Percentiles rank a stretch among this genome's conserved stretches.
These are phyloP conservation scores for Tortricodes alternella DNA, from an alignment of 2,888 invertebrate genomes.

Conservation along the genomic window DNA sequence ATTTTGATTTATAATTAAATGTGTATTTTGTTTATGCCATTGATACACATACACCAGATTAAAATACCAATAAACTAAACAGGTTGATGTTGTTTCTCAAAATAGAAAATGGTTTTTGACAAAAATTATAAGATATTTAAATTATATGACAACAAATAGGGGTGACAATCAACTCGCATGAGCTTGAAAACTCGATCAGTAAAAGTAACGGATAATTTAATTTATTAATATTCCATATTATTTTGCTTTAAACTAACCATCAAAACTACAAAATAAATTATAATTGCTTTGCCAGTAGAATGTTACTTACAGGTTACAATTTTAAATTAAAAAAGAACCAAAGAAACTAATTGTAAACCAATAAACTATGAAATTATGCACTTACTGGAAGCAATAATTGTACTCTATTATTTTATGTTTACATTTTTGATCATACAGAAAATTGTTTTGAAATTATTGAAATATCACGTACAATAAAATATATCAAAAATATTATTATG, in stretches of 20 bases:
- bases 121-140: too few species aligned
- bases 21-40: background rate
- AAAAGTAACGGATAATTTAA: too few species aligned
- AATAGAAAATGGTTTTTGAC: background rate
- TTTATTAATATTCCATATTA: too few species aligned
- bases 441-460: conserved; percentile 1
- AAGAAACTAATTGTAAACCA: conserved; percentile 30
- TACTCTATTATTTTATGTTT: background rate
- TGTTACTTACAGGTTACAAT: conserved; percentile 1
- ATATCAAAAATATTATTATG: background rate
- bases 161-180: too few species aligned
- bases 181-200: too few species aligned
- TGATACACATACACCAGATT: background rate
- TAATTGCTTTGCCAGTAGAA: background rate
- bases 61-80: background rate
- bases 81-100: background rate
- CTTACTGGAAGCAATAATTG: background rate
- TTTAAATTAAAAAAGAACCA: conserved; percentile 36
- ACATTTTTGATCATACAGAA: background rate
- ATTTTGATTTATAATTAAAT: background rate
- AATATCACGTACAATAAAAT: conserved; percentile 26
- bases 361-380: background rate
- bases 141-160: too few species aligned
- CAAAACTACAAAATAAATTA: background rate
- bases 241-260: background rate